These are phyloP conservation scores for Lepidonotus clava DNA, from an alignment of 2,888 invertebrate species.

Conservation along the genomic window DNA sequence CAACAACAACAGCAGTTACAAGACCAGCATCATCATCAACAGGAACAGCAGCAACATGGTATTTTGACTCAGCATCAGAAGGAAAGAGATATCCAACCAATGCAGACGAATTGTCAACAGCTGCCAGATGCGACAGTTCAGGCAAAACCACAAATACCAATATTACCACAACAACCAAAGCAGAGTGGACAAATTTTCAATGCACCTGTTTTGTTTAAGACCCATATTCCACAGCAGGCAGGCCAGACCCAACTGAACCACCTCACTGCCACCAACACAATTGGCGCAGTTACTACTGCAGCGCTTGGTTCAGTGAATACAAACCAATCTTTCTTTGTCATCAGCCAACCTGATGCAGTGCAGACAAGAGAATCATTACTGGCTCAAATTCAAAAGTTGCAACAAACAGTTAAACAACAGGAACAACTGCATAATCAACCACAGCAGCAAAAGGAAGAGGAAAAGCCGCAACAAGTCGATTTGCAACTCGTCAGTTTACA, in stretches of 20 bases:
- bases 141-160: not conserved
- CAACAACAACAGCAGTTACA: too few species aligned
- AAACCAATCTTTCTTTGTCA: slow-evolving; percentile 18
- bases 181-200: not conserved
- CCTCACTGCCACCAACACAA: too few species aligned
- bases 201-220: not conserved
- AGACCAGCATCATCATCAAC: too few species aligned
- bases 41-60: not conserved
- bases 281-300: too few species aligned
- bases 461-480: not conserved
- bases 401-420: not conserved
- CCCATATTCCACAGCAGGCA: not conserved
- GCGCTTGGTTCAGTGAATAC: not conserved
- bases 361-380: not conserved
- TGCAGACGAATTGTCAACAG: not conserved
- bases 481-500: not conserved
- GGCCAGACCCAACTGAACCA: not conserved
- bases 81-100: slow-evolving; percentile 17
- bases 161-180: not conserved
- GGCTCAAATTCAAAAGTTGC: not conserved
- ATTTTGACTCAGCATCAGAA: not conserved
- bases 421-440: not conserved
- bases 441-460: not conserved
- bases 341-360: not conserved
- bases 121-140: not conserved